Evolutionary conservation across 92 coral and sea anemone species (phyloP).

Genomic region (Phenganax subtilis): DNA sequence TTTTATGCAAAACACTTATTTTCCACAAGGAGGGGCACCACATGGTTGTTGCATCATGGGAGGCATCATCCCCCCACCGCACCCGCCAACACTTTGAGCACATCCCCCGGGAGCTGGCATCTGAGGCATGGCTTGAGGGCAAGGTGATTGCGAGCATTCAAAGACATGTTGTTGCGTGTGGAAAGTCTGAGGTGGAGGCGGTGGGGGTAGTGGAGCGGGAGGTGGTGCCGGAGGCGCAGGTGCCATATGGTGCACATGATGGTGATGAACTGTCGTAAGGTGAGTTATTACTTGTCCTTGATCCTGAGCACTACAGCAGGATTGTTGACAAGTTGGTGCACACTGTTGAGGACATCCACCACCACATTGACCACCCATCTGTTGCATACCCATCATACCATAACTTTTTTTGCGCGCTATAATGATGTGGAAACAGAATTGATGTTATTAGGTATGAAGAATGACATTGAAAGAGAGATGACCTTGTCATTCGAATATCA

Average conservation of each 20-base stretch:
- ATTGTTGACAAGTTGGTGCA: constrained; percentile 40
- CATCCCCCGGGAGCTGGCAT: constrained; percentile 28
- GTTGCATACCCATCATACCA: constrained; percentile 11
- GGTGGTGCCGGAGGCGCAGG: constrained; percentile 44
- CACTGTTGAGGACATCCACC: constrained; percentile 41
- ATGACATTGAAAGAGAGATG: no score
- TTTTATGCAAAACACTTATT: not conserved
- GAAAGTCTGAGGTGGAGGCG: constrained; percentile 44
- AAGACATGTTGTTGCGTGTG: constrained; percentile 39
- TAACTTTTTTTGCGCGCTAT: constrained; percentile 17
- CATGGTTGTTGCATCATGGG: constrained; percentile 35
- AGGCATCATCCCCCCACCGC: constrained; percentile 25
- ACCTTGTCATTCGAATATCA: no score
- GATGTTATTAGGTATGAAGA: not conserved
- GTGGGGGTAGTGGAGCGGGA: constrained; percentile 28
- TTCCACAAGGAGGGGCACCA: constrained; percentile 41
- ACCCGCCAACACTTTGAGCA: constrained; percentile 24
- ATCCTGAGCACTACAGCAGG: constrained; percentile 25
- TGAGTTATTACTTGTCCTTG: constrained; percentile 39
- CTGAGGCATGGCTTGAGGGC: constrained; percentile 11
- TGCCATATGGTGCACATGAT: constrained; percentile 41
- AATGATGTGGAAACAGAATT: not conserved
- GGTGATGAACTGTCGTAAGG: constrained; percentile 40
- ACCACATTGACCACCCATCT: constrained; percentile 24
- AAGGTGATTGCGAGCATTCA: constrained; percentile 36